Evolutionary conservation across 2,888 invertebrate genomes (phyloP).

Genomic region (Biston betularia): DNA sequence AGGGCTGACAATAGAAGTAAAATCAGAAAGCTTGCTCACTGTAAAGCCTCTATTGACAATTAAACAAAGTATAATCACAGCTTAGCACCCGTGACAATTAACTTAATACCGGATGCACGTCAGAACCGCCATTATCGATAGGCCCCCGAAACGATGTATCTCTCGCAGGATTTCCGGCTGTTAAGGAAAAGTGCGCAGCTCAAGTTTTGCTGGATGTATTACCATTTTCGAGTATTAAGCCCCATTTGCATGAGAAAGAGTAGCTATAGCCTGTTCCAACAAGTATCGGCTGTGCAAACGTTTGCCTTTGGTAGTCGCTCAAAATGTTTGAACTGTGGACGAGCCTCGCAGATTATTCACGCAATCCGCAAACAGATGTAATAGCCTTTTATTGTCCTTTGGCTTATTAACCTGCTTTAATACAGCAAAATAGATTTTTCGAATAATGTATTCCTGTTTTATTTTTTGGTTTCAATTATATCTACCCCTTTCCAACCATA

Average conservation of each 20-base stretch:
- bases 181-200: slow-evolving; percentile 42
- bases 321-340: slow-evolving; percentile 47
- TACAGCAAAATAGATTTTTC: no score
- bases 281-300: slow-evolving; percentile 49
- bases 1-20: no score
- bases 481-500: no score
- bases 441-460: no score
- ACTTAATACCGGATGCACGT: slow-evolving; percentile 44
- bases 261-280: slow-evolving; percentile 53
- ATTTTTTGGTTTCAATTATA: no score
- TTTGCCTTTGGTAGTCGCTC: slow-evolving; percentile 48
- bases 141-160: slow-evolving; percentile 40
- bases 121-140: slow-evolving; percentile 39
- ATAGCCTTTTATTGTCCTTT: neutral
- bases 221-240: slow-evolving; percentile 50
- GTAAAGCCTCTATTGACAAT: slow-evolving; percentile 21
- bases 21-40: neutral
- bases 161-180: slow-evolving; percentile 28
- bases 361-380: neutral
- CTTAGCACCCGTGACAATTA: slow-evolving; percentile 53
- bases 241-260: slow-evolving; percentile 66
- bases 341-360: slow-evolving; percentile 29
- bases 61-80: slow-evolving; percentile 49
- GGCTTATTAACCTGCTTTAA: neutral
- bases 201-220: slow-evolving; percentile 44